These are phyloP conservation scores for Andrena bucephala DNA, from an alignment of 2,888 invertebrate genomes.

Conservation along the genomic window DNA sequence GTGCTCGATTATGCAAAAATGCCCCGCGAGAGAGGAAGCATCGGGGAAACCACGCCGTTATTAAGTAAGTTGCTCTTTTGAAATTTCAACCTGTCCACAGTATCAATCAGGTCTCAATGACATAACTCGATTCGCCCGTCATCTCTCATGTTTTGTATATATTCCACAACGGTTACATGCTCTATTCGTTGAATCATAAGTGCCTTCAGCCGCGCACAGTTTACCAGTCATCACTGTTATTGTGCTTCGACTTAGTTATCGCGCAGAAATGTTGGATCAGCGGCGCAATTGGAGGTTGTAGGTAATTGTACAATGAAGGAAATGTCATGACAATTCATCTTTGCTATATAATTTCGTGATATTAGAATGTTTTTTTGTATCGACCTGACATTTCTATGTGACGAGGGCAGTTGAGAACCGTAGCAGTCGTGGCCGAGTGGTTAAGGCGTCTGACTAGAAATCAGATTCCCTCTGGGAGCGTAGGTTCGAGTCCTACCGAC, in stretches of 20 bases:
- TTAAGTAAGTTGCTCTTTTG: constrained; percentile 58
- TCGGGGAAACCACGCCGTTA: constrained; percentile 55
- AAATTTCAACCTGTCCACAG: neutral
- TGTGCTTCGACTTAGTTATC: neutral
- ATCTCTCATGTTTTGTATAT: neutral
- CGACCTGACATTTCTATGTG: rapidly evolving
- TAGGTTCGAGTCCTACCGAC: constrained; percentile 96
- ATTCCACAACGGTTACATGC: neutral
- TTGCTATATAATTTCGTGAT: neutral
- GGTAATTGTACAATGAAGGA: neutral
- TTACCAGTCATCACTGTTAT: neutral
- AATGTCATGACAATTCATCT: neutral
- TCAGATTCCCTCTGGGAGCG: constrained; percentile 96
- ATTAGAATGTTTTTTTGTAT: neutral
- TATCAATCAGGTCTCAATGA: neutral
- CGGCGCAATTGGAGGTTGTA: neutral
- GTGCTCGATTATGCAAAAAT: constrained; percentile 52
- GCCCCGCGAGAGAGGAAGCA: constrained; percentile 33
- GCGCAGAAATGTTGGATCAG: neutral
- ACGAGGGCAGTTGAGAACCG: constrained; percentile 87
- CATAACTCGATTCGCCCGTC: neutral
- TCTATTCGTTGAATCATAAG: neutral
- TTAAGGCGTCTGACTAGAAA: constrained; percentile 96
- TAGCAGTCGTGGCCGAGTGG: constrained; percentile 95
- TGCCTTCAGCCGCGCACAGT: neutral